Evolutionary conservation across 2,888 invertebrate species (phyloP).

Genomic region (Metallyticus violacea): DNA sequence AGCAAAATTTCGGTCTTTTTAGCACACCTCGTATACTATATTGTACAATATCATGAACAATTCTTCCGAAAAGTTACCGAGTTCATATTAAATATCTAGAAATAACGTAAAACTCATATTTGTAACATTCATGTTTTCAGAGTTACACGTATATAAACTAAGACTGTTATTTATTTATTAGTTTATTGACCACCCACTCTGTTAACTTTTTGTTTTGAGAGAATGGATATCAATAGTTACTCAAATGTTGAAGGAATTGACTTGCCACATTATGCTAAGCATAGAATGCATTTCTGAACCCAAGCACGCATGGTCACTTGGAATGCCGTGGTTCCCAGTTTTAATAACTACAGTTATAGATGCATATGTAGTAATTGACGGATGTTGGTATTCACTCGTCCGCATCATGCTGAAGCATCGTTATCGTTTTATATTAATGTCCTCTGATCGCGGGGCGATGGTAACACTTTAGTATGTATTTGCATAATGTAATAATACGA

Average conservation of each 20-base stretch:
- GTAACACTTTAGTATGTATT: conserved; percentile 28
- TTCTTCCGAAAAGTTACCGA: no score
- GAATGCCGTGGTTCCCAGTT: not conserved
- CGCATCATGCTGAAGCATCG: not conserved
- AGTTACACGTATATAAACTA: no score
- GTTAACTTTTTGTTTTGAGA: no score
- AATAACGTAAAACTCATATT: no score
- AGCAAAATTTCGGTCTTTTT: no score
- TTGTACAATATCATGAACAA: no score
- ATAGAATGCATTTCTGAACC: not conserved
- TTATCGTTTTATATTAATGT: conserved; percentile 11
- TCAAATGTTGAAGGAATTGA: not conserved
- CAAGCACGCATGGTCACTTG: not conserved
- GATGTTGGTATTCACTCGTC: not conserved
- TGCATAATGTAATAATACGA: conserved; percentile 31
- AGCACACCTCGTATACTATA: no score
- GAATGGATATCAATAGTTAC: not conserved
- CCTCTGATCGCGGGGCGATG: not conserved
- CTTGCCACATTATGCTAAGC: not conserved
- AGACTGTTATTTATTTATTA: no score
- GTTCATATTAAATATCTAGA: no score
- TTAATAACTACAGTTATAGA: not conserved
- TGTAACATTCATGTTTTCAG: no score
- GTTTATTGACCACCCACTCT: no score
- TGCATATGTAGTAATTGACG: not conserved